A percentile compares a stretch with the other conserved stretches of the same genome.
Evolutionary conservation across 2,888 invertebrate species (phyloP).

Genomic region (Pyrrhosoma nymphula): DNA sequence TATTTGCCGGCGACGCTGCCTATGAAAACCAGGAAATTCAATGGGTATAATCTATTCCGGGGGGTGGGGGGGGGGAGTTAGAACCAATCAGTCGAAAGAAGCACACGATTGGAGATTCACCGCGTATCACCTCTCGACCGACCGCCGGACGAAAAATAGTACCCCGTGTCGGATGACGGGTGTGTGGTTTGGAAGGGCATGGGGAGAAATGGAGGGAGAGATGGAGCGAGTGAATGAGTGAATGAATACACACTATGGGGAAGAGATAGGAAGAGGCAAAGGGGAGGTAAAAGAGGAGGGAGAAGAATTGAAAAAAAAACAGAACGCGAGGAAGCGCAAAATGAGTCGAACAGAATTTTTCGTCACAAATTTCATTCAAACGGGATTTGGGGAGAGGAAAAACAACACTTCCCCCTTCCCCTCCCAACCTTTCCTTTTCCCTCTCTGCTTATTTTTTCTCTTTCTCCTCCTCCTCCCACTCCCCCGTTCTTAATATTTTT

Average conservation of each 20-base stretch:
- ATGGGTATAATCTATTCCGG: background rate
- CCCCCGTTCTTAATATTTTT: conserved; percentile 1
- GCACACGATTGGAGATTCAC: background rate
- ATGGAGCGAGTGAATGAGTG: no score
- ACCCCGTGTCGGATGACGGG: no score
- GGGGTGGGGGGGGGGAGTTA: background rate
- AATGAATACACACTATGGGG: no score
- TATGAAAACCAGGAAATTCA: background rate
- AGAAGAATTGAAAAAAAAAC: background rate
- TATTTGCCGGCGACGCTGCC: background rate
- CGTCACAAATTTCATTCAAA: conserved; percentile 36
- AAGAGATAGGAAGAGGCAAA: no score
- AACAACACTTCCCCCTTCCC: background rate
- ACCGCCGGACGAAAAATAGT: background rate
- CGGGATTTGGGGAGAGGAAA: background rate
- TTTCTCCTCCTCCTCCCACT: background rate
- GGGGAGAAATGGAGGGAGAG: background rate
- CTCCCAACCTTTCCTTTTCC: background rate
- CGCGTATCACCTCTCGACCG: background rate
- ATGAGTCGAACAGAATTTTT: background rate
- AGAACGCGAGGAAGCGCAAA: background rate
- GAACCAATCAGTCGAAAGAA: background rate
- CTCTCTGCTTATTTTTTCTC: background rate
- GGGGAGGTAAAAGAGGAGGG: background rate
- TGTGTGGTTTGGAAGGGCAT: background rate